Base-by-base conservation (phyloP, 37 sponge, comb jelly and placozoan species). In the Beroe ovata region DNA sequence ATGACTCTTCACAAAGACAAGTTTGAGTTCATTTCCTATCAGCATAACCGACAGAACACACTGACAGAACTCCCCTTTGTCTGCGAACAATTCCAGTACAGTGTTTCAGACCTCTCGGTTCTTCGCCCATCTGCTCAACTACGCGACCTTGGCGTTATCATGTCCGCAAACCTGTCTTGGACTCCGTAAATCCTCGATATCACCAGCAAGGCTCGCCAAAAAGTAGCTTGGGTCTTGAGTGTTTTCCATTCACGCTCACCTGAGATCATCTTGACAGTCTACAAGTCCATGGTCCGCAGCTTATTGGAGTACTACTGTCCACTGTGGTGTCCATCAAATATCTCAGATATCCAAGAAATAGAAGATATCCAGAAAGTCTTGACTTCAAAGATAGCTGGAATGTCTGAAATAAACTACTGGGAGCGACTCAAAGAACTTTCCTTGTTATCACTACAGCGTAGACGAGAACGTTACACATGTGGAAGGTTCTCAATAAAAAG, bases 261-360 rank as follows among this genome's bases (percentile, higher is more conserved):
- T 25, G 28, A 20, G 4, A 61, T 61, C 63, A 61, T 61, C 26
- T 25, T 61, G 8, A 61, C 63, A 61, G 26, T 20, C 4, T 61
- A 61, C n/a, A 61, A 61, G 63, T 61, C 63, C 8, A 61, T 61
- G 63, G 63, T 61, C 6, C 63, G 63, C 8, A 61, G 63, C 28
- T 61, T 61, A 16, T 25, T 61, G 26, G 63, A 61, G 28, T 61
- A 61, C 63, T 61, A 25, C n/a, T 61, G 63, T 25, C 63, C 63
- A 4, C 28, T 61, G 3, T 61, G 63, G 63, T 26, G 3, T 16
- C 63, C 63, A 16, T 6, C 63, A 26, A 61, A 61, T 22, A 25
- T 61, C 3, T 20, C 63, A 61, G 63, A 61, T 16, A 61, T 61
- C 22, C 63, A 61, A 61, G 54, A 47, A 47, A 47, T 47, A 16